Evolutionary conservation across 2,888 invertebrate genomes (phyloP).

Genomic region (Ophioninae sp.): DNA sequence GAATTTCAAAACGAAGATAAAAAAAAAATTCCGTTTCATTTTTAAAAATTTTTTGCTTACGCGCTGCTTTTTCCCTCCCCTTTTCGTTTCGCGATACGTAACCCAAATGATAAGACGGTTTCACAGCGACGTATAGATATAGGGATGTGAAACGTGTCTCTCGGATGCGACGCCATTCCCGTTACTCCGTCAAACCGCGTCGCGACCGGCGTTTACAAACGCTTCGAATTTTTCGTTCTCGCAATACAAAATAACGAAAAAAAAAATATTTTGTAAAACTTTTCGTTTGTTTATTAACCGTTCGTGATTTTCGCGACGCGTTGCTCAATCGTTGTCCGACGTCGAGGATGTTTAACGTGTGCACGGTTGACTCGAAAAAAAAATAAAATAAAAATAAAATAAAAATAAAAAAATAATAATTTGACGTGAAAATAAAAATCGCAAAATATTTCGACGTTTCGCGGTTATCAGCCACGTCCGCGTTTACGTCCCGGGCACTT

Average conservation of each 20-base stretch:
- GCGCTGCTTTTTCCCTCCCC: not conserved
- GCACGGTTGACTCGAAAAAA: not conserved
- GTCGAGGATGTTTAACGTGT: not conserved
- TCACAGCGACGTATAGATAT: not conserved
- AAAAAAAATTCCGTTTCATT: not conserved
- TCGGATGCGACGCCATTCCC: constrained; percentile 3
- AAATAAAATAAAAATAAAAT: not conserved
- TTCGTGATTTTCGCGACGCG: not conserved
- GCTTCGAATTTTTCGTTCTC: not conserved
- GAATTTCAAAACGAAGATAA: not conserved
- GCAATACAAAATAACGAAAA: not conserved
- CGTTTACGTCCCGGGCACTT: not conserved
- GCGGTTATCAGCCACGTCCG: not conserved
- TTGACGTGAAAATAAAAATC: not conserved
- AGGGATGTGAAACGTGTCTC: not conserved
- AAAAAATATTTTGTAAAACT: not conserved
- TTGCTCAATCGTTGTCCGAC: not conserved
- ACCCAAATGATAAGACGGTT: not conserved
- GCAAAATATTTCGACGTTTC: not conserved
- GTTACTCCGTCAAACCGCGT: constrained; percentile 16
- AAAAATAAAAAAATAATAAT: not conserved
- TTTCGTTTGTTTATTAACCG: not conserved
- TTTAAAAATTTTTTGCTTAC: not conserved
- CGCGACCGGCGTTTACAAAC: constrained; percentile 10
- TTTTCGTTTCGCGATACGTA: not conserved